A percentile compares a stretch with the other conserved stretches of the same genome.
Conservation (phyloP, 2,888 invertebrate species). For the Cosmorhoe ocellata region DNA sequence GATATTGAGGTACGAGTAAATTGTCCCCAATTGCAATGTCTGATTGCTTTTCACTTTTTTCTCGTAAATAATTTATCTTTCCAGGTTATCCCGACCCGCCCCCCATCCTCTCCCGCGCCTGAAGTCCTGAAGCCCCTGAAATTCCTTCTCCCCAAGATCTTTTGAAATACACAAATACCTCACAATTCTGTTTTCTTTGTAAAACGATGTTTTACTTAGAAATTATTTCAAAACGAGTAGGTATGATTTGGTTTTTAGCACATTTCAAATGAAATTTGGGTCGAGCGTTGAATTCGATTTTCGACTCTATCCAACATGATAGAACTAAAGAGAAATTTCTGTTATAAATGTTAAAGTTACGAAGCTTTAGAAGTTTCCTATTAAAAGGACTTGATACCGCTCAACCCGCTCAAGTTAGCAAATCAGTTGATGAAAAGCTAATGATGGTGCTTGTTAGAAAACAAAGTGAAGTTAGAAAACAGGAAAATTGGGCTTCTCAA, state of each 20-base stretch:
- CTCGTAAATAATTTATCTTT: neutral
- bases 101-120: slow-evolving; percentile 6
- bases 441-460: slow-evolving; percentile 10
- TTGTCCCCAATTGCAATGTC: too few species aligned
- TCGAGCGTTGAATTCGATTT: too few species aligned
- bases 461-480: neutral
- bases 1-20: too few species aligned
- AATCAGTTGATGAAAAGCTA: slow-evolving; percentile 9
- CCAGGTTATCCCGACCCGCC: slow-evolving; percentile 6
- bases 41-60: too few species aligned
- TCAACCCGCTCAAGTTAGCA: slow-evolving; percentile 2
- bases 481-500: neutral
- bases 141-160: slow-evolving; percentile 8
- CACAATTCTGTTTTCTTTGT: slow-evolving; percentile 21
- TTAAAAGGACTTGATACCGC: slow-evolving; percentile 11
- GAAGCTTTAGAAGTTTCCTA: neutral
- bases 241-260: too few species aligned
- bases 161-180: slow-evolving; percentile 18
- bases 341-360: too few species aligned
- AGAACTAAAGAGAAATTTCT: too few species aligned
- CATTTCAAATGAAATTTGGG: too few species aligned
- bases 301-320: too few species aligned
- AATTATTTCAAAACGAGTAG: neutral
- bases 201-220: slow-evolving; percentile 7
- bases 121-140: slow-evolving; percentile 12